Evolutionary conservation across 2,797 vertebrate species (phyloP).

Genomic region (Onychomys arenicola): DNA sequence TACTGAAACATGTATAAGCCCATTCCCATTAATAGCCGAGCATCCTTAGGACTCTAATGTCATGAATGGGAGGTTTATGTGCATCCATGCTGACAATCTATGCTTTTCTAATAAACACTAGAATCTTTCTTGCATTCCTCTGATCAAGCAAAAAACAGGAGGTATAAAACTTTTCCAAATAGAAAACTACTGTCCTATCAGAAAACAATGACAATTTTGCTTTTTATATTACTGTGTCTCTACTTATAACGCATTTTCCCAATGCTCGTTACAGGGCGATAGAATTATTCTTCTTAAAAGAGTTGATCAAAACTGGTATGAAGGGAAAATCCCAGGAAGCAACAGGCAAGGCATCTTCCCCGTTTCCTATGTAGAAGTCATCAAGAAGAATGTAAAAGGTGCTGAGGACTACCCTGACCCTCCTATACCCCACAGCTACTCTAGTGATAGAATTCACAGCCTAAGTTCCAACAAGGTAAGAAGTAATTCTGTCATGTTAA

Average conservation of each 20-base stretch:
- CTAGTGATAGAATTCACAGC: constrained; percentile 91
- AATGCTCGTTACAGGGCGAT: constrained; percentile 92
- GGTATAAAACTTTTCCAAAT: neutral
- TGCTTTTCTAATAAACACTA: neutral
- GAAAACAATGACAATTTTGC: neutral
- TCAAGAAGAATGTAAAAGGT: constrained; percentile 93
- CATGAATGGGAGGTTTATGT: neutral
- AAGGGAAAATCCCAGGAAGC: constrained; percentile 96
- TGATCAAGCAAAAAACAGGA: neutral
- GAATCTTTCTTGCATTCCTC: neutral
- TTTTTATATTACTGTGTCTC: neutral
- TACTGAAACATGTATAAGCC: neutral
- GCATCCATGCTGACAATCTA: neutral
- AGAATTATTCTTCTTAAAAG: constrained; percentile 94
- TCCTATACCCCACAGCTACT: constrained; percentile 90
- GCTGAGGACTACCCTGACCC: constrained; percentile 90
- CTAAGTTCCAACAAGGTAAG: constrained; percentile 93
- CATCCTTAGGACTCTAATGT: neutral
- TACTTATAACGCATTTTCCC: constrained; percentile 72
- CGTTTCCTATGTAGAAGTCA: constrained; percentile 95
- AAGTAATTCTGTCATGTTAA: constrained; percentile 16
- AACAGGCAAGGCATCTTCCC: constrained; percentile 99
- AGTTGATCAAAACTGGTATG: constrained; percentile 99
- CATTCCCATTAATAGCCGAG: neutral
- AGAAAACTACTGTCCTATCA: constrained; percentile 4